Evolutionary conservation across 2,113 vertebrate genomes (phyloP), one percentile per base, ranked within the genome.

Genomic region (Pomatostomus ruficeps): DNA sequence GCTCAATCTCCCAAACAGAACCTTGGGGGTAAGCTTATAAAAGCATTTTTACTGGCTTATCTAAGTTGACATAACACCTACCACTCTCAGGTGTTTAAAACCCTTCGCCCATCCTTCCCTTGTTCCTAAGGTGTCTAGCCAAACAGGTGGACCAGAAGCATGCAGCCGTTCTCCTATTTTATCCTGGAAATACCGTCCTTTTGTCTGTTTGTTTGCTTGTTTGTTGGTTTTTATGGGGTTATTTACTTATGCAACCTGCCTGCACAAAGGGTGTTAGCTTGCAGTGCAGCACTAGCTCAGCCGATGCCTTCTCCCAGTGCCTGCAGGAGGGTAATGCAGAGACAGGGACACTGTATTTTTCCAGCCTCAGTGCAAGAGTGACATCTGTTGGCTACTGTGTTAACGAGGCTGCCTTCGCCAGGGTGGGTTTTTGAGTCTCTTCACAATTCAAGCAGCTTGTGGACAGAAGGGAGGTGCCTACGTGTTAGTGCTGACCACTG

Each of bases 291-390:
- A 33, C 24, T 6, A 46, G 65, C 61, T 78, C 48, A 38, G 91
- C 87, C 3, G 43, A 12, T 49, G 89, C 57, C 57, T 65, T 76
- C 90, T 78, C 81, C 88, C 74, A 38, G 90, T 31, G 95, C 13
- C 73, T 61, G 73, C 6, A 18, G n/a, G 54, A 52, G 42, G 14
- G 63, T 63, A 78, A 19, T 67, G 89, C 87, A 79, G 79, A 16
- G 43, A 12, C 12, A 33, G 40, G 42, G 28, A 35, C 13, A 1
- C 0, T 22, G 11, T 9, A 3, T 61, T 90, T 71, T 82, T 71
- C 82, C 82, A 91, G n/a, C 7, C 55, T 90, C 79, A 2, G 88
- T 91, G 82, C 91, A 88, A 96, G 82, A 72, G 95, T 72, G 95
- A 71, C 94, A 95, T 91, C 96, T 96, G 72, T 68, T 77, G 96